Conservation (phyloP, 1,140 invertebrate species). For the Diuraphis noxia region DNA sequence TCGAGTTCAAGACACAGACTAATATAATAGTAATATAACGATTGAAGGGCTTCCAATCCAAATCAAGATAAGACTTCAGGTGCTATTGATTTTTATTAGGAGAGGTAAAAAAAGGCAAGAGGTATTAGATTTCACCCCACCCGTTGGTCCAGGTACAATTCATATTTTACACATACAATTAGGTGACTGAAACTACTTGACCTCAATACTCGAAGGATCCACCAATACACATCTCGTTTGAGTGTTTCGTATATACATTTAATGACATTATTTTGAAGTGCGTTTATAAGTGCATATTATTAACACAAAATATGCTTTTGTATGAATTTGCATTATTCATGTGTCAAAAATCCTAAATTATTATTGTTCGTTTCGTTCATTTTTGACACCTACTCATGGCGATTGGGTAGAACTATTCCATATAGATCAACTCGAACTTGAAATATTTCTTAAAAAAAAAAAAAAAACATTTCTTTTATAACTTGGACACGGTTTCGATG, state of each 20-base stretch:
- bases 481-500: slow-evolving; percentile 6
- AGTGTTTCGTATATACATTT: background rate
- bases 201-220: background rate
- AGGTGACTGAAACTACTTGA: slow-evolving; percentile 1
- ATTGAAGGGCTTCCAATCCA: background rate
- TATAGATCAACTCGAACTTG: slow-evolving; percentile 25
- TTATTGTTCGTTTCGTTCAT: background rate
- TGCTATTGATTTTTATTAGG: background rate
- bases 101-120: background rate
- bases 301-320: background rate
- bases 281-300: background rate
- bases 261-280: background rate
- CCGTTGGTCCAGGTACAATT: background rate
- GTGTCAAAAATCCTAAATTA: background rate
- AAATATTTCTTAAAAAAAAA: background rate
- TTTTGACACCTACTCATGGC: background rate
- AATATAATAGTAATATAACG: background rate
- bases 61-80: background rate
- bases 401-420: background rate
- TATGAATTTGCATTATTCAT: background rate
- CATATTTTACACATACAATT: background rate
- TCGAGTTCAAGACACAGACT: background rate
- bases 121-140: background rate
- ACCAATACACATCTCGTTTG: background rate
- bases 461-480: background rate